Base-by-base conservation (phyloP, 1,140 invertebrate species). In the Bombus confusus region DNA sequence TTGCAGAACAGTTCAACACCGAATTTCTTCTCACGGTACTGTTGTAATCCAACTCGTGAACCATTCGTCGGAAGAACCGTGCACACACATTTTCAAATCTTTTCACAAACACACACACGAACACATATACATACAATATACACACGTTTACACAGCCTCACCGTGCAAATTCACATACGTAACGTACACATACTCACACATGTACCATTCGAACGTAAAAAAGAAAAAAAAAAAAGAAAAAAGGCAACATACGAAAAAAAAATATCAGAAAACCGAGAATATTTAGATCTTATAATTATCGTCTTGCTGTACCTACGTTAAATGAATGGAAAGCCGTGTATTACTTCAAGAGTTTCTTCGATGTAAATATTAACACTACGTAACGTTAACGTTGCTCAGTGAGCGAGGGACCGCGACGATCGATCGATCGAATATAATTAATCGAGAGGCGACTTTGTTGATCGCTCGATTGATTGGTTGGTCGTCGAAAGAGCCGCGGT, bases 321-420 rank as follows among this genome's bases (percentile, higher is more conserved):
- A 89, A 93, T 91, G 89, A 68, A 89, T 84, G 87, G 73, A 83
- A 84, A 91, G 87, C 92, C 91, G 90, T 93, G 91, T 91, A 92
- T 93, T 93, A 92, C 82, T 92, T 89, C 87, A 78, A 90, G 88
- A 92, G 93, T 91, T 93, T 90, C 93, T 90, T 95, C 92, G 93
- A 94, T 95, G 94, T 95, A 95, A 94, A 95, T 95, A 95, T 94
- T 95, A 94, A 94, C 91, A 94, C 89, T 89, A 88, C 87, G 80
- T 94, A 94, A 91, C 89, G 87, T 93, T 90, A 92, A 91, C 88
- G 80, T 88, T 88, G 86, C 91, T 85, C 86, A 86, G 80, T 82
- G 91, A 88, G 80, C 78, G 85, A 64, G 72, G 86, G 77, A 43
- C 79, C 84, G 78, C 76, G 78, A 41, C 41, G 37, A 39, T 68